These are phyloP conservation scores for Cydia pomonella DNA, from an alignment of 1,140 invertebrate genomes.

Conservation along the genomic window DNA sequence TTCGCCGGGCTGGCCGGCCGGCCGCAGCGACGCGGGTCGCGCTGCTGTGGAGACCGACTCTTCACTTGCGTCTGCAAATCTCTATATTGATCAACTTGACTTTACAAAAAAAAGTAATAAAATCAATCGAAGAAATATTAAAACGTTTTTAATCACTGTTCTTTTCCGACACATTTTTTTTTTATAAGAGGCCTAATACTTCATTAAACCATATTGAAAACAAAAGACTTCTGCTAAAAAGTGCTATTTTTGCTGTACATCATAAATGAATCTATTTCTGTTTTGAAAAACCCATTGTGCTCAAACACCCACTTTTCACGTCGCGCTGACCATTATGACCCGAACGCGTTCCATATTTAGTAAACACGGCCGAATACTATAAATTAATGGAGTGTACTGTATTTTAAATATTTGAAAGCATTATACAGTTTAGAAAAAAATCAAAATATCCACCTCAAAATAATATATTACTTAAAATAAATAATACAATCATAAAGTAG, in stretches of 20 bases:
- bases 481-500: slow-evolving; percentile 80
- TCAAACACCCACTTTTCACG: background rate
- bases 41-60: slow-evolving; percentile 48
- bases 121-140: too few species aligned
- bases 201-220: background rate
- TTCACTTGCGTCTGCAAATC: slow-evolving; percentile 11
- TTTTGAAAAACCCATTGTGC: background rate
- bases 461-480: slow-evolving; percentile 81
- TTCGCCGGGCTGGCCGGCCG: slow-evolving; percentile 40
- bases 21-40: slow-evolving; percentile 23
- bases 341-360: slow-evolving; percentile 54
- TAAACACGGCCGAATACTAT: slow-evolving; percentile 61
- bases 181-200: too few species aligned
- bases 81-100: background rate
- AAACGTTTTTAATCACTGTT: background rate
- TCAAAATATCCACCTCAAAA: slow-evolving; percentile 70
- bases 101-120: too few species aligned
- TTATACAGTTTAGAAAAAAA: slow-evolving; percentile 71
- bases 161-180: background rate
- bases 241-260: too few species aligned
- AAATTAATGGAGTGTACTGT: slow-evolving; percentile 77
- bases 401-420: slow-evolving; percentile 80
- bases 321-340: slow-evolving; percentile 11
- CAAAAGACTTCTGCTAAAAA: background rate
- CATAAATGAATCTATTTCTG: background rate